phyloP scores from a whole-genome alignment of 64 coral and sea anemone species.

The Actinia tenebrosa region DNA sequence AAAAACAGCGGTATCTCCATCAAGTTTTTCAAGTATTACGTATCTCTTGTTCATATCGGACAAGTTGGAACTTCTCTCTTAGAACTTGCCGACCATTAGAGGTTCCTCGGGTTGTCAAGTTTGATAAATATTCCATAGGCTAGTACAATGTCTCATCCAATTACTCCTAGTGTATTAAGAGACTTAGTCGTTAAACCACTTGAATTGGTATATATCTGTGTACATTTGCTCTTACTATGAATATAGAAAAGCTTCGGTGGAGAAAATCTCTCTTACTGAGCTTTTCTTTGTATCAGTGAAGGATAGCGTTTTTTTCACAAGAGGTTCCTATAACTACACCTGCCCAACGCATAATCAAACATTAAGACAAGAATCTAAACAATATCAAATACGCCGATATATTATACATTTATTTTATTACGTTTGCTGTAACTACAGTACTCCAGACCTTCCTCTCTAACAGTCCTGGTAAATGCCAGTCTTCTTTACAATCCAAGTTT shows the following conservation, averaged over 20 bases:
- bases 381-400: not conserved
- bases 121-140: constrained; percentile 12
- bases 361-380: not conserved
- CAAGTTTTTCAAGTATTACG: not conserved
- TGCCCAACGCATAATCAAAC: not conserved
- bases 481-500: not conserved
- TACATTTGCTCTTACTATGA: not conserved
- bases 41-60: not conserved
- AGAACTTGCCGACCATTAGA: constrained; percentile 3
- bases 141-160: constrained; percentile 5
- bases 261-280: not conserved
- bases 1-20: not conserved
- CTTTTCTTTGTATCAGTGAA: not conserved
- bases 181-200: constrained; percentile 17
- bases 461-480: not conserved
- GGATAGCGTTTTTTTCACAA: not conserved
- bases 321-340: not conserved
- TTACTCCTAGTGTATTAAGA: constrained; percentile 3
- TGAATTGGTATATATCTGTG: constrained; percentile 8
- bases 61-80: not conserved
- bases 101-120: not conserved
- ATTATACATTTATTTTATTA: not conserved
- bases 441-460: not conserved
- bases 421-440: not conserved
- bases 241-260: not conserved